Percentiles rank a stretch among this genome's conserved stretches.
Conservation (phyloP, 2,797 vertebrate species). For the Melanotaenia trifasciata region DNA sequence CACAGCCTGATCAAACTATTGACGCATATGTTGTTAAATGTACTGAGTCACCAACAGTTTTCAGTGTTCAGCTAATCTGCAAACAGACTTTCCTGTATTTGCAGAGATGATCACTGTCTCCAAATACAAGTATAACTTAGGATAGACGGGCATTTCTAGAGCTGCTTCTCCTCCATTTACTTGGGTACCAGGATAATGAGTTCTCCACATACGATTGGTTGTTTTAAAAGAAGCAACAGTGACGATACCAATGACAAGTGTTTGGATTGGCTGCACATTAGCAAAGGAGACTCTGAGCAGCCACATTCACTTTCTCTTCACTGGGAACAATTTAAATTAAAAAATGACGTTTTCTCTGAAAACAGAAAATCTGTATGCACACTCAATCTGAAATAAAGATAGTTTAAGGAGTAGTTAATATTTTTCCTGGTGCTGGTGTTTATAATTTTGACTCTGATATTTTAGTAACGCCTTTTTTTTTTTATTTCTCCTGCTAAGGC, state of each 20-base stretch:
- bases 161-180: not conserved
- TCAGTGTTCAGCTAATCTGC: not conserved
- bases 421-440: conserved; percentile 1
- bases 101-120: not conserved
- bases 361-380: not conserved
- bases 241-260: no score
- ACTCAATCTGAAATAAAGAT: not conserved
- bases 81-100: no score
- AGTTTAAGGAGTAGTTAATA: not conserved
- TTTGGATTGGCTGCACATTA: not conserved
- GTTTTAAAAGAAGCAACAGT: not conserved
- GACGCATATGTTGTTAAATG: not conserved
- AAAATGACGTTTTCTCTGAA: no score
- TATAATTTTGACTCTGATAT: not conserved
- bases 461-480: conserved; percentile 5
- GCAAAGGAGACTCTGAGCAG: not conserved
- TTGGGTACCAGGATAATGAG: not conserved
- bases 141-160: no score
- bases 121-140: not conserved
- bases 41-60: not conserved
- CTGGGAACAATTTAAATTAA: not conserved
- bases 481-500: conserved; percentile 80
- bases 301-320: not conserved
- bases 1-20: not conserved
- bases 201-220: not conserved